Evolutionary conservation across 2,888 invertebrate genomes (phyloP), one percentile per base, ranked within the genome.

Genomic region (Euzetes globulus): DNA sequence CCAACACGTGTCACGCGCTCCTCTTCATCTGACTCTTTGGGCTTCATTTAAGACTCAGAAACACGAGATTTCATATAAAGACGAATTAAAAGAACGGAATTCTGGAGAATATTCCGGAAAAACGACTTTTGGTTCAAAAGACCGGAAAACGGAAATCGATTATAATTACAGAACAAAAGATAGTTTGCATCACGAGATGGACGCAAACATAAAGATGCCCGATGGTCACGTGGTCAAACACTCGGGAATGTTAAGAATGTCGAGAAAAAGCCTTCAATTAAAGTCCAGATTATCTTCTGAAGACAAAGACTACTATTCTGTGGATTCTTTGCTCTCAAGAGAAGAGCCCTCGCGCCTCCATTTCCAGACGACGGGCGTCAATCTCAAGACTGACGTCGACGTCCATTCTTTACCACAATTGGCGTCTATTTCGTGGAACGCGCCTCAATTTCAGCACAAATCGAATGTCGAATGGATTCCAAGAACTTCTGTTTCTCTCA

Each of bases 131-230:
- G 75, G 76, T 60, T 77, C 76, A 75, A 33, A 55, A 60, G 72
- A 33, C 15, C 70, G 72, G 37, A 13, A 17, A 45, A 52, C 72
- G 6, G 68, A 72, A 63, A n/a, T 77, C 0, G 37, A 73, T 17
- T 77, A 77, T 70, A 75, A 58, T 1, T 75, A 74, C 29, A 45
- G 63, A 22, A n/a, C n/a, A n/a, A n/a, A n/a, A 72, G 55, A 60
- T 71, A 77, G 11, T 50, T 29, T 22, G 68, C 74, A 77, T 25
- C 75, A 76, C 68, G 75, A 77, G 65, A 27, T 77, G 41, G 77
- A 77, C 29, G 55, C 70, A 13, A 47, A 68, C 29, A 25, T 77
- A 11, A 65, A 55, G 73, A 29, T 72, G 15, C 74, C 77, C 3
- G 47, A 37, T 9, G 27, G 13, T 7, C 65, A 27, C 65, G 74